These are phyloP conservation scores for Sphaerophoria taeniata DNA, from an alignment of 2,888 invertebrate species.

Conservation along the genomic window DNA sequence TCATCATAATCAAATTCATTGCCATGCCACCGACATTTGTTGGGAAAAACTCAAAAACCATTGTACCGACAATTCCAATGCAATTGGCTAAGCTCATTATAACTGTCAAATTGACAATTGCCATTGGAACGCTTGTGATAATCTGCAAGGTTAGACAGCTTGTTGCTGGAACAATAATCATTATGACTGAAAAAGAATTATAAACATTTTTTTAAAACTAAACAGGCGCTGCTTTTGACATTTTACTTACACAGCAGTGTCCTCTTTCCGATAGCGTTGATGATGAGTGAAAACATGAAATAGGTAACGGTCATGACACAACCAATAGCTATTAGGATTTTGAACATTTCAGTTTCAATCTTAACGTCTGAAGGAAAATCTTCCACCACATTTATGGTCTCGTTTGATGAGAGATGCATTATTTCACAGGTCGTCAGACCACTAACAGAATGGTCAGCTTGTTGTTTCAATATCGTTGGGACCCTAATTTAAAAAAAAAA, in stretches of 20 bases:
- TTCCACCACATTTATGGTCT: background rate
- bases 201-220: background rate
- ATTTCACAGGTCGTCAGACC: conserved; percentile 79
- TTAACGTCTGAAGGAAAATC: background rate
- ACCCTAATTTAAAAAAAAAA: conserved; percentile 75
- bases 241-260: conserved; percentile 27
- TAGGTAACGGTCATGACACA: conserved; percentile 27
- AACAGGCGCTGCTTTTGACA: background rate
- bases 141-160: conserved; percentile 1
- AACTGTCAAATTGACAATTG: conserved; percentile 71
- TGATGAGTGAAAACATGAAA: conserved; percentile 20
- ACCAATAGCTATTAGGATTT: conserved; percentile 39
- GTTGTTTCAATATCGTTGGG: conserved; percentile 79
- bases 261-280: conserved; percentile 18
- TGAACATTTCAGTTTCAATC: conserved; percentile 35
- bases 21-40: conserved; percentile 81
- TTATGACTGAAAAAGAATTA: conserved; percentile 4
- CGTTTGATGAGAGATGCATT: conserved; percentile 14
- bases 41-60: conserved; percentile 84
- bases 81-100: conserved; percentile 84
- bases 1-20: conserved; percentile 75
- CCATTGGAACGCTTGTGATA: conserved; percentile 4
- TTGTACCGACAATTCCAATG: conserved; percentile 84
- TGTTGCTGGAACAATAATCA: conserved; percentile 4
- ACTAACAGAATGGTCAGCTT: conserved; percentile 78